phyloP scores from a whole-genome alignment of 2,797 vertebrate genomes.

The Echeneis naucrates region DNA sequence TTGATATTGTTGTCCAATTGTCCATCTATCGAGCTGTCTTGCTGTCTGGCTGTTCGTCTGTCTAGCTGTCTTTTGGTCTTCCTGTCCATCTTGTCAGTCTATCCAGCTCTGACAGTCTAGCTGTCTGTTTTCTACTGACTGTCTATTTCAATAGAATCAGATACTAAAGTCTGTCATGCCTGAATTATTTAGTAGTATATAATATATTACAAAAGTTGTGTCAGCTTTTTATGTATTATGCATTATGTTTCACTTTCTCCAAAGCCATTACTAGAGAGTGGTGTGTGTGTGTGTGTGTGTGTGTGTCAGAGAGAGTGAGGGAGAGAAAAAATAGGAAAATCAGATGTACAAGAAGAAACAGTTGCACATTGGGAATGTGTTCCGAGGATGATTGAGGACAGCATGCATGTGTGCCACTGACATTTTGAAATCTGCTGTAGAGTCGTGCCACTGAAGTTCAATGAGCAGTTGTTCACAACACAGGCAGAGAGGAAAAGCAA shows the following conservation, averaged over 20 bases:
- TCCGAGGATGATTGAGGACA: neutral
- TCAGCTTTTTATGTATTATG: conserved; percentile 36
- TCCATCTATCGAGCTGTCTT: too few species aligned
- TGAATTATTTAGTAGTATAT: conserved; percentile 49
- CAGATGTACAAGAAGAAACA: neutral
- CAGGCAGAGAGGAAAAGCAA: neutral
- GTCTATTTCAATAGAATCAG: conserved; percentile 42
- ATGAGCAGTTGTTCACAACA: neutral
- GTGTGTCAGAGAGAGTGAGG: too few species aligned
- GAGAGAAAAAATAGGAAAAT: neutral
- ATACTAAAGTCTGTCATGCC: conserved; percentile 38
- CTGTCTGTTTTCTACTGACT: neutral
- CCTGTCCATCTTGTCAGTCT: neutral
- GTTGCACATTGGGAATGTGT: neutral
- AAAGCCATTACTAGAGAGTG: conserved; percentile 42
- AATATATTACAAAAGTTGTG: conserved; percentile 42
- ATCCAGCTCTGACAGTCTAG: conserved; percentile 8
- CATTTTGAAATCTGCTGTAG: neutral
- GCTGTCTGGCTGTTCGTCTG: conserved; percentile 26
- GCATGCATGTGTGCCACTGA: neutral
- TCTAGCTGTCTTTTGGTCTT: neutral
- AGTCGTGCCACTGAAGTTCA: neutral
- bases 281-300: neutral
- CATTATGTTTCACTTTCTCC: conserved; percentile 29
- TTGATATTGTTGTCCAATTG: too few species aligned